Conservation (phyloP, 2,113 vertebrate genomes). For the Apistogramma diplotaenia region DNA sequence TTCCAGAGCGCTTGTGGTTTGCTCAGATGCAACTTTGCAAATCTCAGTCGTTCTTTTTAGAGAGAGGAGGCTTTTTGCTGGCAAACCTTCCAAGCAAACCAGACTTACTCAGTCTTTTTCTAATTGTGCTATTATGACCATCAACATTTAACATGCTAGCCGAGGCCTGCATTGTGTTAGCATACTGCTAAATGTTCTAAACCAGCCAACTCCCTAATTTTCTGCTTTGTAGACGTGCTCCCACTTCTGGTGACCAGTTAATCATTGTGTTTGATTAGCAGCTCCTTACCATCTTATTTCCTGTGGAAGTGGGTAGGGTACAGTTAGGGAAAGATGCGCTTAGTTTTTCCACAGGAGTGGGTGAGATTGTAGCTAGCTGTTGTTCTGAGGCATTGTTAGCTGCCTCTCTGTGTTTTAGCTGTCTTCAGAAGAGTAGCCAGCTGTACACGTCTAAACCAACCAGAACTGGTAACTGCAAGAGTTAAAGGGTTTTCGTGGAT, state of each 20-base stretch:
- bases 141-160: no score
- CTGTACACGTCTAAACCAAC: neutral
- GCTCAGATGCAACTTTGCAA: neutral
- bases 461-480: accelerated
- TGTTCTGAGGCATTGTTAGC: neutral
- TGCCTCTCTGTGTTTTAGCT: neutral
- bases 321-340: no score
- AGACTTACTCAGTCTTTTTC: no score
- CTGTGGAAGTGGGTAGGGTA: no score
- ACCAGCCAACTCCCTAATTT: no score
- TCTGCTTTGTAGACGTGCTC: no score
- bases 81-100: neutral
- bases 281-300: neutral
- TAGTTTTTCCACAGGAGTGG: neutral
- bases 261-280: neutral
- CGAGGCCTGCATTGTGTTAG: no score
- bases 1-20: neutral
- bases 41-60: neutral
- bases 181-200: no score
- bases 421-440: neutral
- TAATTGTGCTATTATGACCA: no score
- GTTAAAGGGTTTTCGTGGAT: neutral
- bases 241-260: no score
- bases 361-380: neutral
- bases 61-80: neutral